phyloP scores from a whole-genome alignment of 1,140 invertebrate species.

The Leptoteleia sp. region DNA sequence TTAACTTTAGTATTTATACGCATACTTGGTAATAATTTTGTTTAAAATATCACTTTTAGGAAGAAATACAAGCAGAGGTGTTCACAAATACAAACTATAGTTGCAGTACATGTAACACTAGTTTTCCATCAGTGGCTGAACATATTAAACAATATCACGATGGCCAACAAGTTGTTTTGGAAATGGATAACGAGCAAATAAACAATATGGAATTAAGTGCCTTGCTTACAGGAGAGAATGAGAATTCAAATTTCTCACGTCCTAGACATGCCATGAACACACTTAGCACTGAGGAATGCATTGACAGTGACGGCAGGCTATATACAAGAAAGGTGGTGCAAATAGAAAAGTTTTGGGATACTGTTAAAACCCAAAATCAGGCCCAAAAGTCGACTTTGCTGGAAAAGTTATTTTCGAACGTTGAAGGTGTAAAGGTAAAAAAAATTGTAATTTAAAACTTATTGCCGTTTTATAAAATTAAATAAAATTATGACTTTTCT shows the following conservation, averaged over 20 bases:
- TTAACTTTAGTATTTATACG: no score
- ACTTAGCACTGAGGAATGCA: slow-evolving; percentile 79
- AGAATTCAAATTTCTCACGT: slow-evolving; percentile 47
- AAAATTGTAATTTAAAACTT: no score
- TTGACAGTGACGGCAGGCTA: slow-evolving; percentile 80
- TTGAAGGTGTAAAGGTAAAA: slow-evolving; percentile 75
- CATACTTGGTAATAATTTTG: no score
- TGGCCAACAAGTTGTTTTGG: slow-evolving; percentile 85
- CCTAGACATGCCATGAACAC: slow-evolving; percentile 78
- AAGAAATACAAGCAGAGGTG: slow-evolving; percentile 51
- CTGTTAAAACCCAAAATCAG: slow-evolving; percentile 33
- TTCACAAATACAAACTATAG: slow-evolving; percentile 80
- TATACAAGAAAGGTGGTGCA: slow-evolving; percentile 82
- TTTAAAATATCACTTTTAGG: no score
- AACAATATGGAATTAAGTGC: slow-evolving; percentile 63
- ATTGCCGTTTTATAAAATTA: no score
- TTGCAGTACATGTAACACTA: slow-evolving; percentile 84
- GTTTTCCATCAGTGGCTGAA: slow-evolving; percentile 84
- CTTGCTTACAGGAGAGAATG: slow-evolving; percentile 38
- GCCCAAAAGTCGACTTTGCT: slow-evolving; percentile 76
- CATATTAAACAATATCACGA: slow-evolving; percentile 85
- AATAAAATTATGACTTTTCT: no score
- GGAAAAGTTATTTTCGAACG: slow-evolving; percentile 80
- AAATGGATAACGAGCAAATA: slow-evolving; percentile 77
- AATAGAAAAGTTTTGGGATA: slow-evolving; percentile 82